A percentile compares a stretch with the other conserved stretches of the same genome.
Conservation (phyloP, 2,113 vertebrate genomes). For the Ammodytes dubius region DNA sequence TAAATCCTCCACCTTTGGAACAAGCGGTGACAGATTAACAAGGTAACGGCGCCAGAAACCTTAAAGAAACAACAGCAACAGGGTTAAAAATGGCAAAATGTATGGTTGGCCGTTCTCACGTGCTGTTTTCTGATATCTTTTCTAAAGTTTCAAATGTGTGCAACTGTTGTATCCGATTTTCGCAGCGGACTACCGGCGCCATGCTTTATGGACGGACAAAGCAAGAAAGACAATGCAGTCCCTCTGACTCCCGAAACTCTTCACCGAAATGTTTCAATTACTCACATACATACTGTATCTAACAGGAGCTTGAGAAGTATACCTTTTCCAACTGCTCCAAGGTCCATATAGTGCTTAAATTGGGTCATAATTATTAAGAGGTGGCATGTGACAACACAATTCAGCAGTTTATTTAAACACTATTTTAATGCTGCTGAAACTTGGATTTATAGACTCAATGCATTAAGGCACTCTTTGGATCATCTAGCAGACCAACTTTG, state of each 20-base stretch:
- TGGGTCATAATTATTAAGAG: not conserved
- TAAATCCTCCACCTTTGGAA: conserved; percentile 83
- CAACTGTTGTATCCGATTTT: conserved; percentile 10
- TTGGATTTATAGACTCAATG: not conserved
- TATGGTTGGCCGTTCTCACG: conserved; percentile 28
- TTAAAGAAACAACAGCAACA: conserved; percentile 28
- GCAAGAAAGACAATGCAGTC: conserved; percentile 6
- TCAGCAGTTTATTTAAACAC: not conserved
- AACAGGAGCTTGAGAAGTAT: conserved; percentile 15
- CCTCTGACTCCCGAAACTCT: not conserved
- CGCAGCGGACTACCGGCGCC: conserved; percentile 5
- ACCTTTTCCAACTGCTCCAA: conserved; percentile 10
- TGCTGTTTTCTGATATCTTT: conserved; percentile 23
- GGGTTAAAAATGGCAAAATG: conserved; percentile 39
- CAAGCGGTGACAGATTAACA: conserved; percentile 81
- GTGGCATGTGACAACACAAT: not conserved
- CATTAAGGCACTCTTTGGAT: not conserved
- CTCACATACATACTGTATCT: not conserved
- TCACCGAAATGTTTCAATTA: conserved; percentile 1
- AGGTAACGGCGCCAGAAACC: conserved; percentile 69
- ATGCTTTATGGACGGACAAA: not conserved
- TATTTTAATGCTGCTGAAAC: not conserved
- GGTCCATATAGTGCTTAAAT: not conserved
- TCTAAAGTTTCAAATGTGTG: conserved; percentile 5
- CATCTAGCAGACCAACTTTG: not conserved